Evolutionary conservation across 1,140 invertebrate species (phyloP).

Genomic region (Himalopsyche phryganea): DNA sequence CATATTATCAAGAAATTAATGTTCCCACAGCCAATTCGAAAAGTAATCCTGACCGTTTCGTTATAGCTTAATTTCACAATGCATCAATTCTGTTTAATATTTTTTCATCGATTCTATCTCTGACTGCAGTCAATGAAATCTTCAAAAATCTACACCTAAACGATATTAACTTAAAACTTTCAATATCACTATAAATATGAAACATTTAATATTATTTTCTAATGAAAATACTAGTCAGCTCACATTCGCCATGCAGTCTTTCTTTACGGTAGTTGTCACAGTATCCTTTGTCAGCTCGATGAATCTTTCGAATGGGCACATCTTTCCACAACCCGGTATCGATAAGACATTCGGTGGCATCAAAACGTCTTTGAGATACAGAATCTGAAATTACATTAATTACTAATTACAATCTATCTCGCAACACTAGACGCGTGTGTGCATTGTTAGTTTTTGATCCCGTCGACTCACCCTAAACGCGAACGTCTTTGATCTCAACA

Average conservation of each 20-base stretch:
- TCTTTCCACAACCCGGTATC: slow-evolving; percentile 36
- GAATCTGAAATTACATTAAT: slow-evolving; percentile 32
- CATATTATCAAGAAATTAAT: too few species aligned
- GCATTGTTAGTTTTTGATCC: background rate
- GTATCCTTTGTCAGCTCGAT: slow-evolving; percentile 36
- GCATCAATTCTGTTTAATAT: too few species aligned
- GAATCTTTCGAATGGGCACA: slow-evolving; percentile 41
- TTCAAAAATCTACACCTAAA: too few species aligned
- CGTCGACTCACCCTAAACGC: slow-evolving; percentile 27
- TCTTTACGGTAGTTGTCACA: slow-evolving; percentile 26
- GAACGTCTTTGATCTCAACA: slow-evolving; percentile 17
- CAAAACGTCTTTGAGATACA: slow-evolving; percentile 34
- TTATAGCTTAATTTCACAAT: too few species aligned
- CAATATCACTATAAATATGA: too few species aligned
- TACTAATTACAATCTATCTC: background rate
- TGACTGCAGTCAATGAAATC: too few species aligned
- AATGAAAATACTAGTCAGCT: too few species aligned
- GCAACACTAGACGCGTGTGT: background rate
- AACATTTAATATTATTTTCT: too few species aligned
- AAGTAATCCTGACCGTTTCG: too few species aligned
- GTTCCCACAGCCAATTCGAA: too few species aligned
- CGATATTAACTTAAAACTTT: too few species aligned
- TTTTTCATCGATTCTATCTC: too few species aligned
- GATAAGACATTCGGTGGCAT: slow-evolving; percentile 31
- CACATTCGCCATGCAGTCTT: slow-evolving; percentile 19